A percentile compares a stretch with the other conserved stretches of the same genome.
Evolutionary conservation across 2,888 invertebrate species (phyloP).

Genomic region (Bursaphelenchus okinawaensis): DNA sequence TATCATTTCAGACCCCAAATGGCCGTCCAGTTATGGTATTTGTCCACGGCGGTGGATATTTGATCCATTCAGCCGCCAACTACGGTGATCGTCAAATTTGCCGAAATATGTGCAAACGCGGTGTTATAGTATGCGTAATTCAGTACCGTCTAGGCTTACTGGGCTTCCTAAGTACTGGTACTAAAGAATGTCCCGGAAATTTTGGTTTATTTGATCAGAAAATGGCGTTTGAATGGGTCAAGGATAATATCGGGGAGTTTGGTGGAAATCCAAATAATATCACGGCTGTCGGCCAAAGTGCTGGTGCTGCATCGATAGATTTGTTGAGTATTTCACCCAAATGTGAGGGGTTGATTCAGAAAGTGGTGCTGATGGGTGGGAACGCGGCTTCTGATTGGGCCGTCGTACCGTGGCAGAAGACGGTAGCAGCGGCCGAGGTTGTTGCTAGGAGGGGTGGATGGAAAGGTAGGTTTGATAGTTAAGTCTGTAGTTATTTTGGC

Average conservation of each 20-base stretch:
- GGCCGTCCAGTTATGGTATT: slow-evolving; percentile 35
- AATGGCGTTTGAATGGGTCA: slow-evolving; percentile 49
- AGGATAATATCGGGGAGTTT: slow-evolving; percentile 43
- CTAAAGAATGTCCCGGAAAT: slow-evolving; percentile 46
- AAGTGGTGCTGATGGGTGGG: slow-evolving; percentile 32
- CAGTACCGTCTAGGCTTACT: slow-evolving; percentile 50
- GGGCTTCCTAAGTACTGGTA: slow-evolving; percentile 49
- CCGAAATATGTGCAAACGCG: slow-evolving; percentile 42
- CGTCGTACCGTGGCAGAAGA: slow-evolving; percentile 16
- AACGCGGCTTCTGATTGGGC: slow-evolving; percentile 31
- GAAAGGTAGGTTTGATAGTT: slow-evolving; percentile 22
- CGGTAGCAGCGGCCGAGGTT: slow-evolving; percentile 18
- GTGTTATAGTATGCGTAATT: slow-evolving; percentile 45
- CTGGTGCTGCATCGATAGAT: slow-evolving; percentile 36
- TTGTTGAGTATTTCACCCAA: slow-evolving; percentile 30
- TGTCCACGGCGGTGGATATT: slow-evolving; percentile 38
- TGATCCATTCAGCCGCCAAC: slow-evolving; percentile 34
- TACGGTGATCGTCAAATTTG: slow-evolving; percentile 40
- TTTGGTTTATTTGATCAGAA: slow-evolving; percentile 54
- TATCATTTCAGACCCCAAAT: background rate
- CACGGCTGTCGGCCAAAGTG: slow-evolving; percentile 53
- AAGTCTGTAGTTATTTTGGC: no score
- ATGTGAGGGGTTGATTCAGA: slow-evolving; percentile 22
- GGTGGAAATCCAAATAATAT: slow-evolving; percentile 51
- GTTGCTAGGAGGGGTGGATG: slow-evolving; percentile 20